Evolutionary conservation across 2,888 invertebrate species (phyloP), one percentile per base, ranked within the genome.

Genomic region (Cephus spinipes): DNA sequence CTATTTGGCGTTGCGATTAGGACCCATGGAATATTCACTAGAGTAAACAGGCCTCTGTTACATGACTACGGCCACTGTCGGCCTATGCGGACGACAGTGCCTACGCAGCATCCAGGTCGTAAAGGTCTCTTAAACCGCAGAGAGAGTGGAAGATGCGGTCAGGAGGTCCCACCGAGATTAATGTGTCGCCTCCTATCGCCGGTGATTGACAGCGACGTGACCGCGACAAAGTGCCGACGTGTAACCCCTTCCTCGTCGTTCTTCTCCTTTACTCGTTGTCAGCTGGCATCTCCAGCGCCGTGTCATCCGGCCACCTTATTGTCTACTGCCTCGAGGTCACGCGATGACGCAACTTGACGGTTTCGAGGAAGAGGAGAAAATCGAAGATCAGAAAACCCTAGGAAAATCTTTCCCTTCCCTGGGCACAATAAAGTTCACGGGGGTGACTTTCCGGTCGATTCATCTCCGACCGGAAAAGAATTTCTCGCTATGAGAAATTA

Each of bases 181-280:
- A 91, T 90, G 91, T 89, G 91, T 91, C 90, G 89, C 88, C 87
- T 89, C 87, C 87, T 89, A 90, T 90, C 89, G 85, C 88, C 85
- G 87, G 80, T 91, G 91, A 91, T 91, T 91, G 91, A 91, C 91
- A 91, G 87, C 82, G 80, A 82, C 86, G 88, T 87, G 89, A 90
- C 90, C 90, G 84, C 91, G 90, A 90, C 90, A 91, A 91, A 91
- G 91, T 85, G 89, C 90, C 91, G 90, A 89, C 90, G 81, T 82
- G 80, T 82, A 83, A 83, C 80, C 83, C 81, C 84, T 81, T 78
- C 82, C 81, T 76, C 81, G 74, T 79, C 81, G 40, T 76, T 73
- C 31, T 73, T 35, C 71, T 75, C n/a, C 31, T 75, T 31, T 32
- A 23, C 23, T 55, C 55, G 9, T 55, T 23, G 55, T 55, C 55